Evolutionary conservation across 2,113 vertebrate species (phyloP).

Genomic region (Laticauda laticaudata): DNA sequence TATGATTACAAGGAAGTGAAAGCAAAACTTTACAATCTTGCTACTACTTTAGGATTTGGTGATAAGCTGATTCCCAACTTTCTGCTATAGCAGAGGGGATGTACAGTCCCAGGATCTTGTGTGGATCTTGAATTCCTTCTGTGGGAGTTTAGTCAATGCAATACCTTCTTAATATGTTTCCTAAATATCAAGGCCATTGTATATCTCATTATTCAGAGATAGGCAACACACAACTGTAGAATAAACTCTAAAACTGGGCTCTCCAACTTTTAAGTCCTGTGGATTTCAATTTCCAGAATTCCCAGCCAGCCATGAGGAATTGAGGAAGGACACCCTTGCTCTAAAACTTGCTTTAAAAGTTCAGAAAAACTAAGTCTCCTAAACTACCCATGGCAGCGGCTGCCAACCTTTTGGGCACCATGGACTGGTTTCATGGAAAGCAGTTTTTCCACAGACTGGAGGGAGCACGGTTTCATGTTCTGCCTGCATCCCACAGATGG

Average conservation of each 20-base stretch:
- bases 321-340: neutral
- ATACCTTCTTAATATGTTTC: neutral
- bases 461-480: neutral
- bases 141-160: neutral
- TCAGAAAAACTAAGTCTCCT: neutral
- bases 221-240: neutral
- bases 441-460: neutral
- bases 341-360: neutral
- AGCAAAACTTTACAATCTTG: neutral
- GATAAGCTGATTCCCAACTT: neutral
- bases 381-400: neutral
- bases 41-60: neutral
- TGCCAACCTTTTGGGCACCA: too few relatives aligned
- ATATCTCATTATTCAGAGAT: neutral
- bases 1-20: neutral
- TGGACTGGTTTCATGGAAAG: neutral
- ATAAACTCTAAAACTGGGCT: neutral
- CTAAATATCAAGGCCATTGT: neutral
- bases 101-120: neutral
- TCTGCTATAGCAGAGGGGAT: neutral
- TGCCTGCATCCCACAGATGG: neutral
- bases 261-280: too few relatives aligned
- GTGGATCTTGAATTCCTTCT: neutral
- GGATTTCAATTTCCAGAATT: too few relatives aligned
- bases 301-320: too few relatives aligned